phyloP scores from a whole-genome alignment of 1,140 invertebrate species.

The Eulimnadia texana region DNA sequence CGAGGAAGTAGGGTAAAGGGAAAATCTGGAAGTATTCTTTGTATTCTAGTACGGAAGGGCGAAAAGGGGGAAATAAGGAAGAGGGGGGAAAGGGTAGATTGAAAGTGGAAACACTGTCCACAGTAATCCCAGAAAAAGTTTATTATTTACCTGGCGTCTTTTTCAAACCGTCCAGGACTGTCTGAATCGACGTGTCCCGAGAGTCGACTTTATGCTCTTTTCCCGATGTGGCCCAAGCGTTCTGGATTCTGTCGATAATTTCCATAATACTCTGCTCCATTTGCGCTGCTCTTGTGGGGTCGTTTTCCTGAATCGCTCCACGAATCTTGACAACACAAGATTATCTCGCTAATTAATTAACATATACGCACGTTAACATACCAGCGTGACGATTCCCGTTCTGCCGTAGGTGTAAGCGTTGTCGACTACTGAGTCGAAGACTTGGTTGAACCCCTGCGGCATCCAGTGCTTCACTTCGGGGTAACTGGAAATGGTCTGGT shows the following conservation, averaged over 20 bases:
- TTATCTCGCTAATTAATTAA: not conserved
- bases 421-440: conserved; percentile 66
- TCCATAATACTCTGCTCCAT: conserved; percentile 83
- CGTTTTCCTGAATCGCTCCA: conserved; percentile 61
- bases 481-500: conserved; percentile 74
- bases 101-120: not conserved
- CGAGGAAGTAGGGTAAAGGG: no score
- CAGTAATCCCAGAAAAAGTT: no score
- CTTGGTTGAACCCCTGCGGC: conserved; percentile 44
- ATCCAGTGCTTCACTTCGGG: conserved; percentile 60
- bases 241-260: conserved; percentile 83
- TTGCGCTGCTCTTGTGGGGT: conserved; percentile 61
- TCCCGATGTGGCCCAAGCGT: conserved; percentile 59
- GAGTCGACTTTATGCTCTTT: conserved; percentile 40
- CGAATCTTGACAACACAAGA: conserved; percentile 39
- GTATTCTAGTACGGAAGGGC: no score
- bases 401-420: conserved; percentile 84
- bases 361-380: conserved; percentile 30
- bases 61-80: conserved; percentile 6
- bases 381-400: conserved; percentile 63
- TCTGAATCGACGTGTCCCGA: conserved; percentile 50
- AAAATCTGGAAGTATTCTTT: no score
- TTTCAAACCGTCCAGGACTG: conserved; percentile 49
- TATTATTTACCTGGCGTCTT: conserved; percentile 45
- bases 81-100: no score